Evolutionary conservation across 2,797 vertebrate species (phyloP).

Genomic region (Notoglanidium macrostoma): DNA sequence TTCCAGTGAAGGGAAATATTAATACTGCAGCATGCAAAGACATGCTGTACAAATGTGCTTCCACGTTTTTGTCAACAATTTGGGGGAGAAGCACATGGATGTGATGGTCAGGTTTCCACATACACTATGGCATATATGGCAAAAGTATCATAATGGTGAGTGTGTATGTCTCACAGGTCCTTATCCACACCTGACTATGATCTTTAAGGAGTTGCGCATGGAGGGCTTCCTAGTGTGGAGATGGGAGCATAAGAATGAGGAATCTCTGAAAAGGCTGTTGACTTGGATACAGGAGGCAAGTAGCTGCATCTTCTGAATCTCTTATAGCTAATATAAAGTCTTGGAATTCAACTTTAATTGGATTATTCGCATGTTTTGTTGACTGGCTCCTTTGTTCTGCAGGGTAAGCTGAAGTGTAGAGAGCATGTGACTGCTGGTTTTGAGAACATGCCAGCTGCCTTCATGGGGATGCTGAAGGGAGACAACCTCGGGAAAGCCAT

Average conservation of each 20-base stretch:
- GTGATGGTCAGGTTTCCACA: not conserved
- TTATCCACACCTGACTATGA: constrained; percentile 60
- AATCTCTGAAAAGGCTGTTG: constrained; percentile 71
- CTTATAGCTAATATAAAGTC: not conserved
- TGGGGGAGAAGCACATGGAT: not conserved
- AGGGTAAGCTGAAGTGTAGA: constrained; percentile 83
- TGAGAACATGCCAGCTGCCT: constrained; percentile 89
- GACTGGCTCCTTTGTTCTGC: not conserved
- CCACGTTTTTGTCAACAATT: not conserved
- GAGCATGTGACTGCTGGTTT: constrained; percentile 85
- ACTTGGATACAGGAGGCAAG: constrained; percentile 68
- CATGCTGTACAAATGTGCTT: not conserved
- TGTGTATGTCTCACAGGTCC: constrained; percentile 61
- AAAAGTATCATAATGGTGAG: not conserved
- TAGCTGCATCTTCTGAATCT: not conserved
- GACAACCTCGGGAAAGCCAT: constrained; percentile 87
- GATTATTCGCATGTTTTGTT: not conserved
- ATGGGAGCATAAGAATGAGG: constrained; percentile 68
- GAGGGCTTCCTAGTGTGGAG: constrained; percentile 70
- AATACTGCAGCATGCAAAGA: not conserved
- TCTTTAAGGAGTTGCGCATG: constrained; percentile 70
- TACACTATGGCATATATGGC: not conserved
- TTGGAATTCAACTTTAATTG: not conserved
- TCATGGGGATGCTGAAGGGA: constrained; percentile 86
- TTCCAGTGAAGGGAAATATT: not conserved